Conservation (phyloP, 2,113 vertebrate genomes). For the Rhadina sibilatrix region DNA sequence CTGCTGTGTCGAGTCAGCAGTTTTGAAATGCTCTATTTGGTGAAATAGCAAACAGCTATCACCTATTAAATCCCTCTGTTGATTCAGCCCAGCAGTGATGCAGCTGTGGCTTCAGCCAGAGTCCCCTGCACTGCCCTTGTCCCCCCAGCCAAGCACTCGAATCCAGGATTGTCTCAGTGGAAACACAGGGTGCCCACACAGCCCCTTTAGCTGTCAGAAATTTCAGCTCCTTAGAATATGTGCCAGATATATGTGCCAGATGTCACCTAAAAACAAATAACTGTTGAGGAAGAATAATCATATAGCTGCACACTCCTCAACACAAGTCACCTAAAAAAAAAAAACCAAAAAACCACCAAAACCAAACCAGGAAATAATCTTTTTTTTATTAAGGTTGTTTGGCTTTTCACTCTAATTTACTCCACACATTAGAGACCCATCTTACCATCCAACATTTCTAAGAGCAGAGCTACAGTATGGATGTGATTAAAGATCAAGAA, state of each 20-base stretch:
- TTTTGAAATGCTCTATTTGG: constrained; percentile 40
- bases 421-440: rapidly evolving
- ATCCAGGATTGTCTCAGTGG: not conserved
- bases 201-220: not conserved
- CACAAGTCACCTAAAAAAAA: not conserved
- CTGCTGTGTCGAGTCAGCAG: constrained; percentile 46
- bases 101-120: not conserved
- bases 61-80: not conserved
- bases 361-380: not conserved
- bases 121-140: not conserved
- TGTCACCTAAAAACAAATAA: not conserved
- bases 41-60: constrained; percentile 30
- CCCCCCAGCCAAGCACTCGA: not conserved
- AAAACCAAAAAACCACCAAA: not conserved
- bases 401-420: not conserved
- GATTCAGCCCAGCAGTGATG: not conserved
- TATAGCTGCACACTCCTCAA: not conserved
- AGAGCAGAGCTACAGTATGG: rapidly evolving
- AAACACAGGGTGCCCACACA: not conserved
- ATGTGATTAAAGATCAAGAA: not conserved
- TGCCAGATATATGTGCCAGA: no score
- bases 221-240: not conserved
- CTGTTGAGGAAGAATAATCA: not conserved
- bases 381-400: not conserved
- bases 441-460: not conserved